Base-by-base conservation (phyloP, 2,888 invertebrate species). In the Platerodrilus igneus region DNA sequence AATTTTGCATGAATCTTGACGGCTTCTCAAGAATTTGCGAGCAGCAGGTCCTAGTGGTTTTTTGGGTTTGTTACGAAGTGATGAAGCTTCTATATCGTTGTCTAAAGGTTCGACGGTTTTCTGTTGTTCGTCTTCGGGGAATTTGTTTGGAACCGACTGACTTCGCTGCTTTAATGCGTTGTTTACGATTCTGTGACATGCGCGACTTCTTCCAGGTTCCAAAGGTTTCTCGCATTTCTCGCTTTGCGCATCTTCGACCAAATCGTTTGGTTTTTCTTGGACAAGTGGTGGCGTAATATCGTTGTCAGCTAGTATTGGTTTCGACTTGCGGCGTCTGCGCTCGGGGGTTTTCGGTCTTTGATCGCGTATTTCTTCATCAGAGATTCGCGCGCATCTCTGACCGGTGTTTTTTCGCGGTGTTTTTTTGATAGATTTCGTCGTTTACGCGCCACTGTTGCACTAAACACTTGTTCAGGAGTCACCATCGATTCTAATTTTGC, bases 371-470 rank as follows among this genome's bases (percentile, higher is more conserved):
- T 61, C 61, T 20, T 66, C 66, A 67, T 65, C 73, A 64, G 40
- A 71, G 63, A 41, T 52, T 20, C 56, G 21, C 54, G 49, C 3
- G 48, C 31, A 37, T 74, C 73, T 27, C 77, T 72, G 9, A 74
- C 72, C 19, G 83, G 81, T 5, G 81, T 79, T 29, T 78, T 77
- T 42, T 82, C 82, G 49, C 82, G 77, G 57, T 76, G 69, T 47
- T 74, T 77, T 56, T 76, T 77, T 0, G 77, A 75, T 23, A 79
- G 64, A 48, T 76, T 78, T 45, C 83, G 72, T 29, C 81, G 72
- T 52, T 78, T 78, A 37, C 78, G 73, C 22, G 71, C 67, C 34
- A 78, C 67, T 10, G 75, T 71, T 59, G 76, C 74, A 58, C 67
- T 68, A 46, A 74, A 69, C 45, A 68, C 69, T 57, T 73, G 71